These are phyloP conservation scores for Bombus pascuorum DNA, from an alignment of 1,140 invertebrate genomes.

Conservation along the genomic window DNA sequence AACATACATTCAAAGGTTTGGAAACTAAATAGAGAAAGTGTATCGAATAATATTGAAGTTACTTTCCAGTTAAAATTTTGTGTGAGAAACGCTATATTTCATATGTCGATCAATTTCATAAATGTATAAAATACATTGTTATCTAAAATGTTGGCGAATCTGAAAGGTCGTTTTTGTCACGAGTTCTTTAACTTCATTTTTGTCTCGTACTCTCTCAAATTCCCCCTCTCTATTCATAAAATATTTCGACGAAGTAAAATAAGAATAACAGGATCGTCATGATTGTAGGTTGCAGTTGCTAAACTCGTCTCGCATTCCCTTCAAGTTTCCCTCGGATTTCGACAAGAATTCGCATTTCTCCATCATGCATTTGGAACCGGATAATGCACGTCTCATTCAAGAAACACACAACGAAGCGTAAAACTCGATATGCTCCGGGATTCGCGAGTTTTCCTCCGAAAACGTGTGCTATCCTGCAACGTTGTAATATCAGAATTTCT, in stretches of 20 bases:
- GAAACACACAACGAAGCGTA: slow-evolving; percentile 9
- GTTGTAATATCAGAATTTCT: slow-evolving; percentile 34
- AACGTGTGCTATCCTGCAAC: not conserved
- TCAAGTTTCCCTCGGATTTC: not conserved
- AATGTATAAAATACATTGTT: not conserved
- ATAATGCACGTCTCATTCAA: slow-evolving; percentile 13
- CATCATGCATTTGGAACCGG: not conserved
- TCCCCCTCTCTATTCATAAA: not conserved
- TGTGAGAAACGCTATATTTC: too few relatives aligned
- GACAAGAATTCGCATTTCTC: not conserved
- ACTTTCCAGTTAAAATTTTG: too few relatives aligned
- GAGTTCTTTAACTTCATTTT: not conserved
- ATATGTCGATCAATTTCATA: too few relatives aligned
- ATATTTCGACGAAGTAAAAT: not conserved
- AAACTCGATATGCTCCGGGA: not conserved
- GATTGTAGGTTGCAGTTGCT: too few relatives aligned
- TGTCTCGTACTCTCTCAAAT: not conserved
- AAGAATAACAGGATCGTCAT: not conserved
- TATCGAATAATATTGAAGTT: too few relatives aligned
- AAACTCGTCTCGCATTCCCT: not conserved
- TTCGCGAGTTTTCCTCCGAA: not conserved
- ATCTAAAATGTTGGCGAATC: not conserved
- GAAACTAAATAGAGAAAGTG: too few relatives aligned
- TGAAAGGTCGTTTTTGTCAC: not conserved
- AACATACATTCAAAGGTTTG: too few relatives aligned